Conservation (phyloP, 2,113 vertebrate genomes). For the Phyllopteryx taeniolatus region DNA sequence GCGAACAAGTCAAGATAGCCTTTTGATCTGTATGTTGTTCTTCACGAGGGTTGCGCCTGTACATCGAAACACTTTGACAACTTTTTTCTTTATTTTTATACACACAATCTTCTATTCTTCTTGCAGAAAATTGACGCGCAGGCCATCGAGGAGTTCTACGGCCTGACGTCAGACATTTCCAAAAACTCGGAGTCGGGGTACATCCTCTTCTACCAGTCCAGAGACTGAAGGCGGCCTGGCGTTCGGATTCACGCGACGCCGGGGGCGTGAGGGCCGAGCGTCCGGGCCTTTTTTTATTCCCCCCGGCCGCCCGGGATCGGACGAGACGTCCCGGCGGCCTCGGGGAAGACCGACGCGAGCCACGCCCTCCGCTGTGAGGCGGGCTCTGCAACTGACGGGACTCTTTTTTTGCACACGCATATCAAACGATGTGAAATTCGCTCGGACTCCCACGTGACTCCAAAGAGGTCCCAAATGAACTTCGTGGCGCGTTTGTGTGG, state of each 20-base stretch:
- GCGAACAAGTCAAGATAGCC: too few species aligned
- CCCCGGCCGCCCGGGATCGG: not conserved
- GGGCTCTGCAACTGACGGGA: constrained; percentile 1
- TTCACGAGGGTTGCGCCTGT: too few species aligned
- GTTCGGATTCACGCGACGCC: constrained; percentile 41
- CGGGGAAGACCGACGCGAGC: not conserved
- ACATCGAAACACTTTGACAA: not conserved
- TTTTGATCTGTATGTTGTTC: too few species aligned
- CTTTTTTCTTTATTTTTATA: constrained; percentile 3
- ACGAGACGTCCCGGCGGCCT: constrained; percentile 24
- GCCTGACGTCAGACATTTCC: constrained; percentile 91
- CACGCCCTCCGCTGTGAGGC: not conserved
- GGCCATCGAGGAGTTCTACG: constrained; percentile 93
- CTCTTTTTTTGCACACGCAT: constrained; percentile 2
- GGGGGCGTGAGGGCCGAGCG: constrained; percentile 46
- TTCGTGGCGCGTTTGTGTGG: not conserved
- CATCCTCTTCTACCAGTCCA: constrained; percentile 93
- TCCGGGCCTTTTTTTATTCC: constrained; percentile 38
- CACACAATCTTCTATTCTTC: not conserved
- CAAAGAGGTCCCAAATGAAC: not conserved
- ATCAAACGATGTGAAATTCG: constrained; percentile 17
- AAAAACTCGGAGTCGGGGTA: constrained; percentile 93
- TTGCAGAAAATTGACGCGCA: constrained; percentile 88
- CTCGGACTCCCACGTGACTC: not conserved
- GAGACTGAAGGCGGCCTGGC: constrained; percentile 75